These are phyloP conservation scores for Idaea dimidiata DNA, from an alignment of 2,888 invertebrate species.

Conservation along the genomic window DNA sequence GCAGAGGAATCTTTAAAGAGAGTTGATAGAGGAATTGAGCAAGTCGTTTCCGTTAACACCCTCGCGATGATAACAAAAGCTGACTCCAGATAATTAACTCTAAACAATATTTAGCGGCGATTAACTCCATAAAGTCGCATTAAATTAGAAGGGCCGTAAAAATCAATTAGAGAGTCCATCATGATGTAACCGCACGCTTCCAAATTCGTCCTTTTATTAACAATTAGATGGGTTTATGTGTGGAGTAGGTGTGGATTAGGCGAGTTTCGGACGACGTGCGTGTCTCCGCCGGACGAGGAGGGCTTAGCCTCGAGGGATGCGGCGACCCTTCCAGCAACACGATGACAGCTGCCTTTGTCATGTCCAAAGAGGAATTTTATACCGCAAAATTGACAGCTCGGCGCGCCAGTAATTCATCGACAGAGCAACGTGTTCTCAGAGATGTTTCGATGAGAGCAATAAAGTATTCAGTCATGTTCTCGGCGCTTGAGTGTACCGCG, in stretches of 20 bases:
- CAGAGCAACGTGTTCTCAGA: conserved; percentile 54
- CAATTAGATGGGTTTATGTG: conserved; percentile 80
- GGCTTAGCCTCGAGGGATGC: conserved; percentile 74
- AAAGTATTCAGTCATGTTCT: conserved; percentile 60
- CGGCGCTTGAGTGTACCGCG: conserved; percentile 51
- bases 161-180: conserved; percentile 70
- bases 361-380: conserved; percentile 70
- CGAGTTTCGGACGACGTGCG: conserved; percentile 67
- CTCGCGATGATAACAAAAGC: conserved; percentile 50
- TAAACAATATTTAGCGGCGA: conserved; percentile 66
- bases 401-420: conserved; percentile 63
- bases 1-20: not conserved
- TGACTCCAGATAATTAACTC: conserved; percentile 63
- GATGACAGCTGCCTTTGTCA: conserved; percentile 77
- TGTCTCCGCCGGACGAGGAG: conserved; percentile 61
- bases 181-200: conserved; percentile 74
- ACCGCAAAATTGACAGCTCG: conserved; percentile 73
- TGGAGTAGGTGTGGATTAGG: conserved; percentile 74
- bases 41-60: conserved; percentile 21
- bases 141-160: conserved; percentile 70
- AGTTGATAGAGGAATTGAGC: not conserved
- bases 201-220: conserved; percentile 75
- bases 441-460: conserved; percentile 62
- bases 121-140: conserved; percentile 64
- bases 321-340: conserved; percentile 67